These are phyloP conservation scores for Eospalax fontanierii DNA, from an alignment of 2,797 vertebrate species.

Conservation along the genomic window DNA sequence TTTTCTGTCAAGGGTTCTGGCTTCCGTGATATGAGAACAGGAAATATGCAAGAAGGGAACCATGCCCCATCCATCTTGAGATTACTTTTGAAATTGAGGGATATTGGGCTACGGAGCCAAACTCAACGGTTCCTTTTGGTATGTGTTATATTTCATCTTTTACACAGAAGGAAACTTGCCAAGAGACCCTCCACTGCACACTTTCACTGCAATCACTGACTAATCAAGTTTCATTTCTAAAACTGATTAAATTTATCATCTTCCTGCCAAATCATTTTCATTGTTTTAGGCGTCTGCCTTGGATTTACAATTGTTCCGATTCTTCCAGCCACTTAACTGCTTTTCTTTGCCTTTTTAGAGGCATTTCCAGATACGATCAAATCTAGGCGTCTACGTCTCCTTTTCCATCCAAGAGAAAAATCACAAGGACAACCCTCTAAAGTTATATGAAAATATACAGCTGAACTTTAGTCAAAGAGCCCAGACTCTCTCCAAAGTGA, in stretches of 20 bases:
- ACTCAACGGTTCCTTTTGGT: not conserved
- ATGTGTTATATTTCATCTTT: not conserved
- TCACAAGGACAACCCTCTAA: constrained; percentile 29
- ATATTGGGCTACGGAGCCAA: not conserved
- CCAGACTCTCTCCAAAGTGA: not conserved
- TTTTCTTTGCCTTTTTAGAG: constrained; percentile 56
- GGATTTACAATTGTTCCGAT: constrained; percentile 6
- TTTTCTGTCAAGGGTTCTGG: not conserved
- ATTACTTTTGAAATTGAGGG: not conserved
- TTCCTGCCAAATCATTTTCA: constrained; percentile 50
- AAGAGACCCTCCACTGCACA: not conserved
- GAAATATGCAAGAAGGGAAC: not conserved
- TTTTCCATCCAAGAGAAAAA: constrained; percentile 57
- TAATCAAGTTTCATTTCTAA: constrained; percentile 23
- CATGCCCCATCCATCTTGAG: not conserved
- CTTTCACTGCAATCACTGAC: not conserved
- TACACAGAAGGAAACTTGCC: not conserved
- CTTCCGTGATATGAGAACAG: not conserved
- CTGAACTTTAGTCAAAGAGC: constrained; percentile 13
- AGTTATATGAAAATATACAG: constrained; percentile 14
- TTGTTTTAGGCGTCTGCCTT: not conserved
- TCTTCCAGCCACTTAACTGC: not conserved
- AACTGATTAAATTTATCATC: not conserved
- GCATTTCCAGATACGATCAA: constrained; percentile 24
- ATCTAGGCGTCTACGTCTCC: constrained; percentile 5